Conservation (phyloP, 2,797 vertebrate genomes). For the Gephyroberyx darwinii region DNA sequence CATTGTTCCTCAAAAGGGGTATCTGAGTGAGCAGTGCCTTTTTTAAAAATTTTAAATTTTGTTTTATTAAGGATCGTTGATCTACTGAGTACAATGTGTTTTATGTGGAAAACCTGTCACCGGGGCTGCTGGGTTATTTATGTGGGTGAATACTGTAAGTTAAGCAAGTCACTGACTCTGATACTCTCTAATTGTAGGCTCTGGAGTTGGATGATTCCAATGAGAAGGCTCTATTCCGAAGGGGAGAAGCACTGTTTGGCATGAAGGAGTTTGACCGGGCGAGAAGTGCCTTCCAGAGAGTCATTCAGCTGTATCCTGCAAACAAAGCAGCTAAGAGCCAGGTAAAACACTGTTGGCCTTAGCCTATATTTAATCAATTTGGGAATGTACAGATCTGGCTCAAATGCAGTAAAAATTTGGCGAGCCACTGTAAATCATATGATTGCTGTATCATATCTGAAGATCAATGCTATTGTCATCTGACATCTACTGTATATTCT, state of each 20-base stretch:
- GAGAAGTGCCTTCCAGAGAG: conserved; percentile 89
- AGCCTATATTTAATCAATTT: too few relatives aligned
- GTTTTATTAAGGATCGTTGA: too few relatives aligned
- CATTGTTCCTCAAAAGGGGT: background rate
- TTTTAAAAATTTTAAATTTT: background rate
- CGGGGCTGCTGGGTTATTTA: background rate
- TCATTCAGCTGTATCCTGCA: conserved; percentile 91
- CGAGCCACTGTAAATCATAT: too few relatives aligned
- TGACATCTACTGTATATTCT: background rate
- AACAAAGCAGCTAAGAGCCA: conserved; percentile 96
- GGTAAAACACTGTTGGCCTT: conserved; percentile 42
- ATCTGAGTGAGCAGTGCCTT: background rate
- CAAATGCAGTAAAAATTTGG: too few relatives aligned
- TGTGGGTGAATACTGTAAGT: background rate
- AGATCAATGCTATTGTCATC: background rate
- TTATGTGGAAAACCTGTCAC: too few relatives aligned
- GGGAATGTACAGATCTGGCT: too few relatives aligned
- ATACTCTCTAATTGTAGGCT: conserved; percentile 77
- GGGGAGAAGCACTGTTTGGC: conserved; percentile 89
- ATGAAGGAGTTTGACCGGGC: conserved; percentile 94
- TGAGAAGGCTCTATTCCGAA: conserved; percentile 96
- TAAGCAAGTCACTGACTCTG: background rate
- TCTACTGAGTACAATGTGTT: too few relatives aligned
- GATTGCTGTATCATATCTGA: background rate
- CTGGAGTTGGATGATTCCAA: conserved; percentile 88